phyloP scores from a whole-genome alignment of 2,888 invertebrate genomes.

The Hedya salicella region DNA sequence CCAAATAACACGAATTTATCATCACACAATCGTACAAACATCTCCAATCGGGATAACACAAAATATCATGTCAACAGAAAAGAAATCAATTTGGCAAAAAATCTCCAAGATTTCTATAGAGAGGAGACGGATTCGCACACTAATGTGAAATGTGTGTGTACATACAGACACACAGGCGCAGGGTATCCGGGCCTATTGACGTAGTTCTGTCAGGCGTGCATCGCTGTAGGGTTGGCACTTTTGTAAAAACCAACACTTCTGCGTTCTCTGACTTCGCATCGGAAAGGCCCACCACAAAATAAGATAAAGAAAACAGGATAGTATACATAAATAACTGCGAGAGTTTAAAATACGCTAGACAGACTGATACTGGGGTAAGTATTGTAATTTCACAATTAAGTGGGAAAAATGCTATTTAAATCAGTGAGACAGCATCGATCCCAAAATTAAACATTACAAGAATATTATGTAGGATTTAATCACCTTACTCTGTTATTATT shows the following conservation, averaged over 20 bases:
- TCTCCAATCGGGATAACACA: conserved; percentile 24
- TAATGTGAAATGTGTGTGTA: neutral
- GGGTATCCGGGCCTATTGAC: conserved; percentile 69
- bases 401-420: no score
- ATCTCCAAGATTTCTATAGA: conserved; percentile 36
- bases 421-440: no score
- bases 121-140: conserved; percentile 36
- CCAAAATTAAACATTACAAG: no score
- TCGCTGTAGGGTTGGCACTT: conserved; percentile 61
- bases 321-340: no score
- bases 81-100: conserved; percentile 43
- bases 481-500: neutral
- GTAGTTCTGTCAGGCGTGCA: conserved; percentile 72
- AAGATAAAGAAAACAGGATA: no score
- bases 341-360: no score
- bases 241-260: neutral
- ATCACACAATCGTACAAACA: conserved; percentile 11
- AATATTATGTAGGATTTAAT: no score
- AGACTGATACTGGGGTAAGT: no score
- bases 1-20: conserved; percentile 16
- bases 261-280: no score
- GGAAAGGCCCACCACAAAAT: no score
- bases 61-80: conserved; percentile 42
- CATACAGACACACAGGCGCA: conserved; percentile 14
- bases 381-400: no score